Conservation (phyloP, 1,140 invertebrate species). For the Panulirus ornatus region DNA sequence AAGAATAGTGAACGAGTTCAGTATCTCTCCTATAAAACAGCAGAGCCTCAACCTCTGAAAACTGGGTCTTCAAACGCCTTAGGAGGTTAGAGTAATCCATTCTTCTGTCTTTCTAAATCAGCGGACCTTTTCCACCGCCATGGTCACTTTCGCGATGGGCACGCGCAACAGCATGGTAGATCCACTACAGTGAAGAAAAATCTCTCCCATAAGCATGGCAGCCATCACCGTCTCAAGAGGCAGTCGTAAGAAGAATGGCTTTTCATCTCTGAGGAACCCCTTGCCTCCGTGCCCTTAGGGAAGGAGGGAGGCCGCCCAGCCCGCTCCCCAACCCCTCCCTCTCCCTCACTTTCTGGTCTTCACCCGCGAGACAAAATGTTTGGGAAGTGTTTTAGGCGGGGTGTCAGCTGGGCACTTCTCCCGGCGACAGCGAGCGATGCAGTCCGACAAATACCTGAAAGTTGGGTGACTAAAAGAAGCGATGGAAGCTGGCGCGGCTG, state of each 20-base stretch:
- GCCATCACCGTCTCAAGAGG: too few relatives aligned
- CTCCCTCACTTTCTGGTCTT: slow-evolving; percentile 28
- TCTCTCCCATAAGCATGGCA: not conserved
- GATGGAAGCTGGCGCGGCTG: not conserved
- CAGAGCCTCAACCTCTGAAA: too few relatives aligned
- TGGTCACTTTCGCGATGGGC: too few relatives aligned
- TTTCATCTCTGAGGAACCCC: not conserved
- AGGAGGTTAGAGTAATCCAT: too few relatives aligned
- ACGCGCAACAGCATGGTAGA: too few relatives aligned
- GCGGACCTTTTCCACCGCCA: too few relatives aligned
- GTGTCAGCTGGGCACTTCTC: slow-evolving; percentile 34
- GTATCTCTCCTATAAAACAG: not conserved
- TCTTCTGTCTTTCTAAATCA: too few relatives aligned
- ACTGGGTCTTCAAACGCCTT: too few relatives aligned
- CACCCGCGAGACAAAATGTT: slow-evolving; percentile 27
- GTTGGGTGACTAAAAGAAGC: slow-evolving; percentile 33
- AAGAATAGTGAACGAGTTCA: too few relatives aligned
- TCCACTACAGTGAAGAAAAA: too few relatives aligned
- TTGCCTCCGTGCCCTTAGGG: not conserved
- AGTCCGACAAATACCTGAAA: slow-evolving; percentile 25
- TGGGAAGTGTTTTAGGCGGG: slow-evolving; percentile 19
- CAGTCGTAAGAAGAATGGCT: too few relatives aligned
- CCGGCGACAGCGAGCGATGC: not conserved
- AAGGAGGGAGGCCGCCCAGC: not conserved
- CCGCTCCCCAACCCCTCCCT: not conserved